Percentiles rank a stretch among this genome's conserved stretches.
phyloP scores from a whole-genome alignment of 2,113 vertebrate species.

The Probosciger aterrimus region DNA sequence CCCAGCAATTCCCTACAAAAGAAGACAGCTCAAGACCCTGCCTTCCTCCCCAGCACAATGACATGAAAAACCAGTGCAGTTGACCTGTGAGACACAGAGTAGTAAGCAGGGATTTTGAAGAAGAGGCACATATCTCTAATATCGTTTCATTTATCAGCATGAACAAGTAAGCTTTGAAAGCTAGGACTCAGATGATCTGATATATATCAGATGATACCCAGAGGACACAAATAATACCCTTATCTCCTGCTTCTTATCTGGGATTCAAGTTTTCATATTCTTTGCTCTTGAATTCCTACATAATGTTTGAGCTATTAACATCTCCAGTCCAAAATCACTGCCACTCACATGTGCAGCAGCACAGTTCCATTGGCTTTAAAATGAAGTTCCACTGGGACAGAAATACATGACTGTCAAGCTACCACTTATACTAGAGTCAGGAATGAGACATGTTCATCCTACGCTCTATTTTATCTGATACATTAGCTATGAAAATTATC shows the following conservation, averaged over 20 bases:
- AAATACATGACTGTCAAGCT: not conserved
- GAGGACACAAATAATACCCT: not conserved
- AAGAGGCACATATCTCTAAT: not conserved
- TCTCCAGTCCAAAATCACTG: not conserved
- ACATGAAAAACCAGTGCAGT: not conserved
- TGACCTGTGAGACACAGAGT: not conserved
- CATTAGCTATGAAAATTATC: constrained; percentile 40
- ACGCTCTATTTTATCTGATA: constrained; percentile 20
- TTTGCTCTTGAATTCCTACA: not conserved
- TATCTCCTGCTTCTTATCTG: not conserved
- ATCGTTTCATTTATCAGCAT: not conserved
- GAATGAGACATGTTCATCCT: not conserved
- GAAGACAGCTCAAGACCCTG: not conserved
- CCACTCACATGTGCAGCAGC: not conserved
- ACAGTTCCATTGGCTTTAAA: not conserved
- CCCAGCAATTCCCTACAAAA: not conserved
- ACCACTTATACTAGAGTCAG: not conserved
- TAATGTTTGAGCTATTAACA: not conserved
- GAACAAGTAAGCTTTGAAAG: not conserved
- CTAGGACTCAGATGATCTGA: not conserved
- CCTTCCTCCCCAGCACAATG: not conserved
- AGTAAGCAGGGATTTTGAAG: not conserved
- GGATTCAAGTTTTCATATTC: not conserved
- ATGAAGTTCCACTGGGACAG: not conserved
- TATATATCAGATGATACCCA: not conserved